Evolutionary conservation across 1,140 invertebrate species (phyloP).

Genomic region (Stratiolaelaps scimitus): DNA sequence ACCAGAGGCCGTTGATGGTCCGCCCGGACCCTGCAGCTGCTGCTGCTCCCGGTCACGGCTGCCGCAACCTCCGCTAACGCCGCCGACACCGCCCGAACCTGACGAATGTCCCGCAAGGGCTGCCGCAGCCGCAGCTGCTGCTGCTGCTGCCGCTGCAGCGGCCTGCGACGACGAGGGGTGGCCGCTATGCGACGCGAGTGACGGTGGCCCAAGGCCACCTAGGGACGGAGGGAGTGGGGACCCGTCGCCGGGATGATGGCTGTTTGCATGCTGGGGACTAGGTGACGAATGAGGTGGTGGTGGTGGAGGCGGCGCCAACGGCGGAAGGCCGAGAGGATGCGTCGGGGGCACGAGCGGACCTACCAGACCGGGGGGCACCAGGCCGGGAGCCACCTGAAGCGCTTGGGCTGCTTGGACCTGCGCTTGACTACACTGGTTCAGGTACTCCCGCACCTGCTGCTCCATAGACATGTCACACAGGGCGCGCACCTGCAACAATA

Average conservation of each 20-base stretch:
- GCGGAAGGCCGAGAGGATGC: background rate
- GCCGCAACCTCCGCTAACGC: no score
- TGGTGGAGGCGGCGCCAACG: conserved; percentile 2
- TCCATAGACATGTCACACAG: conserved; percentile 35
- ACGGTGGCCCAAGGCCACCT: no score
- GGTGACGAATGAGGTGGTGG: conserved; percentile 7
- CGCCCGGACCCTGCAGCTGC: conserved; percentile 1
- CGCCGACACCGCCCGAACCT: no score
- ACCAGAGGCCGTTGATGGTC: conserved; percentile 3
- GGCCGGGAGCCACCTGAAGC: background rate
- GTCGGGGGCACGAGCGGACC: conserved; percentile 5
- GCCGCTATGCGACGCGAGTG: no score
- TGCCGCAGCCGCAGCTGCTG: no score
- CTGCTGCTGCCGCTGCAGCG: no score
- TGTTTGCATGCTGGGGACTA: background rate
- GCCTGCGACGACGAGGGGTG: no score
- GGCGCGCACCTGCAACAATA: conserved; percentile 18
- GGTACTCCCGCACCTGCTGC: conserved; percentile 35
- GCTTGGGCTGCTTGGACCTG: background rate
- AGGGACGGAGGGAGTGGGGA: no score
- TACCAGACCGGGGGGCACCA: conserved; percentile 24
- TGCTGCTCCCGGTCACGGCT: background rate
- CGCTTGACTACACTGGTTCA: conserved; percentile 32
- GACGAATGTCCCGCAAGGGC: no score
- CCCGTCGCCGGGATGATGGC: no score